Percentiles rank a stretch among this genome's conserved stretches.
phyloP scores from a whole-genome alignment of 2,113 vertebrate genomes.

The Diphyllodes magnificus region DNA sequence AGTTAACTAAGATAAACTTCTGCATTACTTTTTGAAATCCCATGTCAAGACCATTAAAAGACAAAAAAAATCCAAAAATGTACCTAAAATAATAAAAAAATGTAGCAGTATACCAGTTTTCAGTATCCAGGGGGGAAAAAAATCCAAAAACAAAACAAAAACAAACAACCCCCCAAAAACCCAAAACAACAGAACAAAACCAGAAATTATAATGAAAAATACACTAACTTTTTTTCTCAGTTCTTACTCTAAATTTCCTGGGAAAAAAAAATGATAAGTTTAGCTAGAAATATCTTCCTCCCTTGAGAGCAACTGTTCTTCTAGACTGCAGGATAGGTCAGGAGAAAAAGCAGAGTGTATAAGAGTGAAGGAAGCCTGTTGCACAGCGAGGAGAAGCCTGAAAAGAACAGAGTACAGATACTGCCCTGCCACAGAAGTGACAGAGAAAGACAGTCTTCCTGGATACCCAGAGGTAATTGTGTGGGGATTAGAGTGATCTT shows the following conservation, averaged over 20 bases:
- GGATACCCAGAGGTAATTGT: neutral
- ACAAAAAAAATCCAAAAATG: neutral
- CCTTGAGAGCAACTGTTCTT: neutral
- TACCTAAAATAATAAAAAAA: neutral
- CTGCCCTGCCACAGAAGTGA: neutral
- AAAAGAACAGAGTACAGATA: neutral
- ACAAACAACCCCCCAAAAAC: neutral
- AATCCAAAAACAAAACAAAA: neutral
- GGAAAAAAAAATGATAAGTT: neutral
- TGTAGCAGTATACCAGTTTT: neutral
- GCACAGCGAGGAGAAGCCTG: neutral
- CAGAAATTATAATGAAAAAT: neutral
- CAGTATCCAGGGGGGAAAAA: neutral
- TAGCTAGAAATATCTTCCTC: neutral
- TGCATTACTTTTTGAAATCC: neutral
- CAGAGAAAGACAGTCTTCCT: neutral
- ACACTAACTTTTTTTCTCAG: neutral
- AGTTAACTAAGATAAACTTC: neutral
- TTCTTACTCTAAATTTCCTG: neutral
- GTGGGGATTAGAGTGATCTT: neutral
- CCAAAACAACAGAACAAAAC: neutral
- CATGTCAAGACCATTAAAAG: neutral
- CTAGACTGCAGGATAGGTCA: neutral
- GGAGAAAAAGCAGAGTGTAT: neutral
- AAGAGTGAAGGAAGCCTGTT: neutral